Evolutionary conservation across 2,797 vertebrate species (phyloP).

Genomic region (Acrossocheilus fasciatus): DNA sequence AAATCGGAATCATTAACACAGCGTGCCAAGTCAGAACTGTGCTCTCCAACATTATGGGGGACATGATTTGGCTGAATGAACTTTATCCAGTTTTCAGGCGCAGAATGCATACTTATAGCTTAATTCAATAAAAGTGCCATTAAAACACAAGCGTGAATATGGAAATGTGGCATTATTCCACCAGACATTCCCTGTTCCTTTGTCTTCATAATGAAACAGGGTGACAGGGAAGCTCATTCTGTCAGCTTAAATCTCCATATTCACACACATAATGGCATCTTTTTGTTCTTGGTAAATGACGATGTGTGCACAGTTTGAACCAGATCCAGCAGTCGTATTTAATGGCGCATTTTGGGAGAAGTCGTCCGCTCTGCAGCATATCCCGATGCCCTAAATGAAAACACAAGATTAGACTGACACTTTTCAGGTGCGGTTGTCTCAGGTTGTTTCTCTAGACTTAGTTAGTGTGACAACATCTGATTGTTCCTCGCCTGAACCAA

Average conservation of each 20-base stretch:
- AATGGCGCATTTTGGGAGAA: constrained; percentile 1
- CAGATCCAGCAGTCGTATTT: constrained; percentile 26
- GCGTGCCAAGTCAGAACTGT: constrained; percentile 69
- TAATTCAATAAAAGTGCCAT: constrained; percentile 51
- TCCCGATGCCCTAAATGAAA: constrained; percentile 1
- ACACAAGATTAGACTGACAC: constrained; percentile 30
- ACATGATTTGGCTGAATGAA: constrained; percentile 53
- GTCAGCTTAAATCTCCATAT: constrained; percentile 39
- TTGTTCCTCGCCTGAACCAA: constrained; percentile 18
- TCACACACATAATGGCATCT: constrained; percentile 42
- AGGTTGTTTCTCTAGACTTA: constrained; percentile 25
- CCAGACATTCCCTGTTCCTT: constrained; percentile 40
- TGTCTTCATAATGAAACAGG: constrained; percentile 47
- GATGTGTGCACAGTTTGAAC: constrained; percentile 41
- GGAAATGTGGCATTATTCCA: constrained; percentile 50
- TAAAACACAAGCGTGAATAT: constrained; percentile 40
- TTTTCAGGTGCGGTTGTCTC: constrained; percentile 19
- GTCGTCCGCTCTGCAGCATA: neutral
- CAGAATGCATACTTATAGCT: constrained; percentile 54
- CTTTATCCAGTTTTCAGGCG: constrained; percentile 42
- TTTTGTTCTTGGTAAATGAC: constrained; percentile 36
- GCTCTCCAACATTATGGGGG: constrained; percentile 42
- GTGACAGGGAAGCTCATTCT: constrained; percentile 40
- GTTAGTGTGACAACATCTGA: constrained; percentile 33
- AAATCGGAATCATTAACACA: constrained; percentile 81